These are phyloP conservation scores for Phalanger gymnotis DNA, from an alignment of 2,797 vertebrate species.

Conservation along the genomic window DNA sequence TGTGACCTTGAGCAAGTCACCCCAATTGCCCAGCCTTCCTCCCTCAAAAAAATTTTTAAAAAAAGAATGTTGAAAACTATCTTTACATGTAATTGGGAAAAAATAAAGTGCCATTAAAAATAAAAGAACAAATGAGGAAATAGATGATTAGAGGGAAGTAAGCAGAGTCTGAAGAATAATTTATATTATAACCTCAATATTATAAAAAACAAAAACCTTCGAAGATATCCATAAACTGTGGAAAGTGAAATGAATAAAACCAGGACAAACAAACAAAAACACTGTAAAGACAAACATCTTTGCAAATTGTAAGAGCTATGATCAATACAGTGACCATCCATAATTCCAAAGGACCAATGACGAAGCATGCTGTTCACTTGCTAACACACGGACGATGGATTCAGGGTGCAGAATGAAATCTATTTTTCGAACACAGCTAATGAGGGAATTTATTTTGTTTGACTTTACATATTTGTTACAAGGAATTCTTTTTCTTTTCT, in stretches of 20 bases:
- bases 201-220: neutral
- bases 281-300: neutral
- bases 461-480: neutral
- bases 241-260: neutral
- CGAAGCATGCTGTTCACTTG: neutral
- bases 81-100: neutral
- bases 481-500: neutral
- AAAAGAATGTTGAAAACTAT: neutral
- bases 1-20: too few relatives aligned
- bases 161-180: neutral
- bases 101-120: neutral
- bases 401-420: neutral
- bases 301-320: neutral
- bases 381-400: neutral
- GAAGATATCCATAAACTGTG: neutral
- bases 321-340: neutral
- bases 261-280: neutral
- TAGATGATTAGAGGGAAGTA: neutral
- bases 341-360: neutral
- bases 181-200: neutral
- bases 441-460: neutral
- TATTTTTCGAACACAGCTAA: neutral
- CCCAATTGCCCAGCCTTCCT: too few relatives aligned
- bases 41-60: too few relatives aligned
- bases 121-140: neutral